Conservation (phyloP, 1,140 invertebrate species). For the Micrasema longulum region DNA sequence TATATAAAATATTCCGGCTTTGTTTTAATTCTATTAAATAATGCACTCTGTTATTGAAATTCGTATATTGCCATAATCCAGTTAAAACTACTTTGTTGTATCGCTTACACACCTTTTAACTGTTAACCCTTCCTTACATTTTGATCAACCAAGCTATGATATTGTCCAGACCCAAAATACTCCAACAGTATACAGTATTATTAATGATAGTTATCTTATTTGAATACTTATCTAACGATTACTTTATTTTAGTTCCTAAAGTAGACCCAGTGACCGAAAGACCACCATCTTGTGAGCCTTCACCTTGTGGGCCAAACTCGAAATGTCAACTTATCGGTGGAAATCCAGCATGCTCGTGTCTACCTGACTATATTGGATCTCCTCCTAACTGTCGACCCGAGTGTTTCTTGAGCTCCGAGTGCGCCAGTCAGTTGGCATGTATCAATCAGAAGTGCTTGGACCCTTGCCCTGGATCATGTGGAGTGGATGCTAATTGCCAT, state of each 20-base stretch:
- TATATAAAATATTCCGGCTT: too few species aligned
- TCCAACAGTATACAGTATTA: too few species aligned
- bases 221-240: not conserved
- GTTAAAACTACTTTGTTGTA: too few species aligned
- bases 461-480: conserved; percentile 81
- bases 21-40: too few species aligned
- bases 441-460: conserved; percentile 80
- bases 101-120: too few species aligned
- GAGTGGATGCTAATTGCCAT: conserved; percentile 78
- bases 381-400: conserved; percentile 82
- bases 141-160: too few species aligned
- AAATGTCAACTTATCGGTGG: conserved; percentile 79
- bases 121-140: too few species aligned
- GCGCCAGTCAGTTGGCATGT: conserved; percentile 77
- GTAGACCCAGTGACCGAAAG: conserved; percentile 69
- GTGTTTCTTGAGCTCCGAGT: conserved; percentile 80
- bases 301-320: conserved; percentile 85
- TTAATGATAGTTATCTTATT: too few species aligned
- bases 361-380: conserved; percentile 78
- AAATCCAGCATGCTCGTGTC: conserved; percentile 82
- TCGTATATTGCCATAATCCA: too few species aligned
- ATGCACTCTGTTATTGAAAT: too few species aligned
- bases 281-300: conserved; percentile 79
- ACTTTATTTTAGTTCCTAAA: conserved; percentile 52
- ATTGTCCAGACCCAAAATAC: too few species aligned